Conservation (phyloP, 1,140 invertebrate genomes). For the Penaeus vannamei region DNA sequence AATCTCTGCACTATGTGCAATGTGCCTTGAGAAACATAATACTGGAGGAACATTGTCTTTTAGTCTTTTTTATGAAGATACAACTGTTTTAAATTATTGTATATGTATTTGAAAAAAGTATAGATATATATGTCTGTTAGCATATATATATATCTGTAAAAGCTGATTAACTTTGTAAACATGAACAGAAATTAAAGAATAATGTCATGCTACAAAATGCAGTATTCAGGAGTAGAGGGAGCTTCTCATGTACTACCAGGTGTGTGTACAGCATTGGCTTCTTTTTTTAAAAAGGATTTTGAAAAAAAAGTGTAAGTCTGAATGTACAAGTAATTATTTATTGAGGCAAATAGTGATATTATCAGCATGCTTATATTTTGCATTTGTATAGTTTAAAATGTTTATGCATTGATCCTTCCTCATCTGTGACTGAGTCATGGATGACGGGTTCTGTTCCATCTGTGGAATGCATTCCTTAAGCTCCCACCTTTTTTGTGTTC, state of each 20-base stretch:
- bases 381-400: not conserved
- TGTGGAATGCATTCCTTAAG: slow-evolving; percentile 6
- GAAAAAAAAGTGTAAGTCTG: not conserved
- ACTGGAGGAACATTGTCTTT: not conserved
- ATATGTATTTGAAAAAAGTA: slow-evolving; percentile 5
- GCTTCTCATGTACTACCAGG: too few relatives aligned
- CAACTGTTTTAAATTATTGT: slow-evolving; percentile 5
- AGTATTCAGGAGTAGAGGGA: too few relatives aligned
- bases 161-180: slow-evolving; percentile 3
- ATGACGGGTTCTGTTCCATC: too few relatives aligned
- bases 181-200: not conserved
- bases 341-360: slow-evolving; percentile 5
- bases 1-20: slow-evolving; percentile 48
- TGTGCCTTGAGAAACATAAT: slow-evolving; percentile 55
- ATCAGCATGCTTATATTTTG: slow-evolving; percentile 3
- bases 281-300: too few relatives aligned
- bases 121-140: slow-evolving; percentile 17
- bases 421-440: too few relatives aligned
- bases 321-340: slow-evolving; percentile 4
- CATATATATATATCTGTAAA: slow-evolving; percentile 2
- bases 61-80: not conserved
- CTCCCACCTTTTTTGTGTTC: slow-evolving; percentile 59
- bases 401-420: too few relatives aligned
- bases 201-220: not conserved
- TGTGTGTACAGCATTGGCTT: too few relatives aligned